Percentiles rank a stretch among this genome's conserved stretches.
These are phyloP conservation scores for Oceanites oceanicus DNA, from an alignment of 2,113 vertebrate genomes.

Conservation along the genomic window DNA sequence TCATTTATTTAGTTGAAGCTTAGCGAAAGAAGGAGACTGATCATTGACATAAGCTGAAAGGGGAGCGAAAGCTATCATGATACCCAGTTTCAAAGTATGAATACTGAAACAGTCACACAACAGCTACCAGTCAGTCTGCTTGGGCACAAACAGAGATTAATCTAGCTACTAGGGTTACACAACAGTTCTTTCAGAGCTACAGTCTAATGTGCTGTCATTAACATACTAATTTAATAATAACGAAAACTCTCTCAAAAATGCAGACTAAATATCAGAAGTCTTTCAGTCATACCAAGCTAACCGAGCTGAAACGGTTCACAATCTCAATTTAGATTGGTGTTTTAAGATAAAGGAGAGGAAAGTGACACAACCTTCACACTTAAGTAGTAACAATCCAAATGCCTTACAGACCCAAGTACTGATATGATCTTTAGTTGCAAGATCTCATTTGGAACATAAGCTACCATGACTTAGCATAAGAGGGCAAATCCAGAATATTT, in stretches of 20 bases:
- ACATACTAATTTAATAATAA: background rate
- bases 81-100: background rate
- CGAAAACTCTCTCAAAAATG: background rate
- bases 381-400: background rate
- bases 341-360: background rate
- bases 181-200: background rate
- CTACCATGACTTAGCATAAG: background rate
- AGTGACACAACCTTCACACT: background rate
- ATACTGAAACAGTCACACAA: background rate
- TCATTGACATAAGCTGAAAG: background rate
- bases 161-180: background rate
- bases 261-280: background rate
- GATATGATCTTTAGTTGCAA: background rate
- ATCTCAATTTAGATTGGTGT: background rate
- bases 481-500: background rate
- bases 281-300: background rate
- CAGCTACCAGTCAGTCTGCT: background rate
- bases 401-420: background rate
- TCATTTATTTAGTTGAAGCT: background rate
- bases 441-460: background rate
- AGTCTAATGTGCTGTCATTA: background rate
- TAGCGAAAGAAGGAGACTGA: background rate
- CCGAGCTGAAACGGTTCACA: background rate
- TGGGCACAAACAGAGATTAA: background rate
- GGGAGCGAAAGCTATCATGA: background rate